Evolutionary conservation across 1,140 invertebrate species (phyloP), one percentile per base, ranked within the genome.

Genomic region (Sycophila sp.): DNA sequence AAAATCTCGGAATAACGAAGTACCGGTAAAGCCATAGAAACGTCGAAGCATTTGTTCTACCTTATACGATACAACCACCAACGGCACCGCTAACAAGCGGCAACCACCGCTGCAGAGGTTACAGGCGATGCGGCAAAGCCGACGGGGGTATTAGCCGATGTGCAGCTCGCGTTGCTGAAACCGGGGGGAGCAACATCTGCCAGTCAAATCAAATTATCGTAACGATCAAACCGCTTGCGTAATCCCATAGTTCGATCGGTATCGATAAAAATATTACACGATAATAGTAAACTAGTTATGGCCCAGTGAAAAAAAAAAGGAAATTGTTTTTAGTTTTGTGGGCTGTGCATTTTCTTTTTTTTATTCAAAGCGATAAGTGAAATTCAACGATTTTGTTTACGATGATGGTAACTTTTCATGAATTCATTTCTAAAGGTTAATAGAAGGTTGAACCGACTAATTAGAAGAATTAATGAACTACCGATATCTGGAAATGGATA

Each of bases 181-280:
- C 47, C 24, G 26, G 42, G 42, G 24, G 24, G 10, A 8, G 55
- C 55, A 38, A 24, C 55, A 38, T 58, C 55, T 58, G 55, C 34
- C 55, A 60, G 58, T 60, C 58, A 60, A 60, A 60, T 60, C 17
- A 45, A 60, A 60, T 60, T 60, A 60, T 60, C 38, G 24, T 45
- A 60, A 42, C 36, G 58, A 60, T 60, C 15, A 26, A 7, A 5
- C 7, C 8, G 34, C 56, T 3, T 1, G 40, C 5, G 19, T 42
- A 42, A 17, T 17, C 4, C 42, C 13, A 19, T 19, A 47, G 19
- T 22, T 47, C 42, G 42, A 22, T 47, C 19, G 42, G 22, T n/a
- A 13, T n/a, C 32, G 34, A 56, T 32, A 36, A 56, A 56, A 56
- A 56, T 56, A 56, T 56, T 19, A 17, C 53, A 17, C 53, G 53